Conservation (phyloP, 1,140 invertebrate genomes). For the Leptinotarsa undecemlineata region DNA sequence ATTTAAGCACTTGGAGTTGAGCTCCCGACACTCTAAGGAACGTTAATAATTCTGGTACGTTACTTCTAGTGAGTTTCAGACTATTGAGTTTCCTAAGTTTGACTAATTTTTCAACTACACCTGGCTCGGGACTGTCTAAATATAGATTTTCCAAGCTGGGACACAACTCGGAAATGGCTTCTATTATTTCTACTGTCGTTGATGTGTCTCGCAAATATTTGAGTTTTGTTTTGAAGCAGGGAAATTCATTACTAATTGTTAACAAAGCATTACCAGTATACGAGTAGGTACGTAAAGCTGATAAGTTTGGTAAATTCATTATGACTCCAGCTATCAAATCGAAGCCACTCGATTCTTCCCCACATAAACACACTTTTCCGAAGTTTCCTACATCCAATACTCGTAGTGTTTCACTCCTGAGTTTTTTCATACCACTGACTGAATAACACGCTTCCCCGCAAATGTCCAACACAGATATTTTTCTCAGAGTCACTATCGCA, state of each 20-base stretch:
- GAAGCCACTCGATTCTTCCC: conserved; percentile 55
- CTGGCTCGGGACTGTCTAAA: conserved; percentile 62
- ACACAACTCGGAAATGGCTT: conserved; percentile 62
- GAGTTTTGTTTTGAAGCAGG: conserved; percentile 61
- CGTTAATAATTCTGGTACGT: conserved; percentile 61
- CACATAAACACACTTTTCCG: conserved; percentile 67
- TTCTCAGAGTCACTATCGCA: conserved; percentile 60
- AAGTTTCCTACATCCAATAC: conserved; percentile 68
- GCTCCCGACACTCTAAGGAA: conserved; percentile 61
- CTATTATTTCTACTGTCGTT: conserved; percentile 61
- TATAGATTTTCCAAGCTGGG: conserved; percentile 65
- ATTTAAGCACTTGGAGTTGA: conserved; percentile 63
- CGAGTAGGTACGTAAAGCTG: conserved; percentile 65
- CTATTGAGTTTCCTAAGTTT: conserved; percentile 59
- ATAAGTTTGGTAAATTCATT: conserved; percentile 63
- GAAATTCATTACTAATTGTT: conserved; percentile 57
- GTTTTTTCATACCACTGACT: conserved; percentile 30
- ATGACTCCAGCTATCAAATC: conserved; percentile 61
- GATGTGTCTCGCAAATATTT: conserved; percentile 66
- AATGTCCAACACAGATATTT: conserved; percentile 64
- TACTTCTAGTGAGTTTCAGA: conserved; percentile 65
- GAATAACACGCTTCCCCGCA: conserved; percentile 60
- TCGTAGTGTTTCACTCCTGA: conserved; percentile 59
- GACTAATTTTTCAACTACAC: conserved; percentile 59
- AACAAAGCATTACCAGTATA: conserved; percentile 65